phyloP scores from a whole-genome alignment of 2,797 vertebrate genomes.

The Pitangus sulphuratus region DNA sequence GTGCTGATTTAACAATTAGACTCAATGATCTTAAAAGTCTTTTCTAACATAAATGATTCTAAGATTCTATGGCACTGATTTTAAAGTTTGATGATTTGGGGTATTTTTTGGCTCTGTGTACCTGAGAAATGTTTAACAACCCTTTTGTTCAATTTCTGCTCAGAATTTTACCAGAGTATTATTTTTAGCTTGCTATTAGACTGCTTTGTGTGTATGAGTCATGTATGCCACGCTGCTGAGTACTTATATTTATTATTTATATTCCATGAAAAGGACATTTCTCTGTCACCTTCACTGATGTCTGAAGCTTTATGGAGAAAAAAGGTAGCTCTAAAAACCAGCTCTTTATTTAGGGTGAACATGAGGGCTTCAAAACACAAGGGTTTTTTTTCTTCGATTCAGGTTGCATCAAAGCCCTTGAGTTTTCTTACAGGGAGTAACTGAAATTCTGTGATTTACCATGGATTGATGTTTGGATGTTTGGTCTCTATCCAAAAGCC shows the following conservation, averaged over 20 bases:
- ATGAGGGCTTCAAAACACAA: neutral
- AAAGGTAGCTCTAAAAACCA: neutral
- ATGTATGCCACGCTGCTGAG: conserved; percentile 27
- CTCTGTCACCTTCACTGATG: conserved; percentile 42
- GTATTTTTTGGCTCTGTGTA: neutral
- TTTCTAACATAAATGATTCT: neutral
- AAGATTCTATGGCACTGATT: neutral
- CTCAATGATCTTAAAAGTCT: neutral
- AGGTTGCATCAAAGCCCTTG: neutral
- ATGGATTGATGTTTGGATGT: neutral
- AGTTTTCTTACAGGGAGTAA: neutral
- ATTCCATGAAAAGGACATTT: conserved; percentile 68
- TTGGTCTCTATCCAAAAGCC: neutral
- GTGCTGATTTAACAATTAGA: neutral
- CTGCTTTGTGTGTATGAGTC: conserved; percentile 25
- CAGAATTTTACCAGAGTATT: conserved; percentile 33
- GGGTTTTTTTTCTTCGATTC: neutral
- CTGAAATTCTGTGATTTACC: neutral
- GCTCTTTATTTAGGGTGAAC: neutral
- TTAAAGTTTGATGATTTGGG: neutral
- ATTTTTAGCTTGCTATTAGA: conserved; percentile 63
- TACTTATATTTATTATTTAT: conserved; percentile 77
- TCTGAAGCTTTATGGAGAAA: conserved; percentile 38
- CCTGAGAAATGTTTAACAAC: neutral
- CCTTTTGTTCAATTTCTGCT: neutral